Evolutionary conservation across 2,113 vertebrate genomes (phyloP).

Genomic region (Hypocryptadius cinnamomeus): DNA sequence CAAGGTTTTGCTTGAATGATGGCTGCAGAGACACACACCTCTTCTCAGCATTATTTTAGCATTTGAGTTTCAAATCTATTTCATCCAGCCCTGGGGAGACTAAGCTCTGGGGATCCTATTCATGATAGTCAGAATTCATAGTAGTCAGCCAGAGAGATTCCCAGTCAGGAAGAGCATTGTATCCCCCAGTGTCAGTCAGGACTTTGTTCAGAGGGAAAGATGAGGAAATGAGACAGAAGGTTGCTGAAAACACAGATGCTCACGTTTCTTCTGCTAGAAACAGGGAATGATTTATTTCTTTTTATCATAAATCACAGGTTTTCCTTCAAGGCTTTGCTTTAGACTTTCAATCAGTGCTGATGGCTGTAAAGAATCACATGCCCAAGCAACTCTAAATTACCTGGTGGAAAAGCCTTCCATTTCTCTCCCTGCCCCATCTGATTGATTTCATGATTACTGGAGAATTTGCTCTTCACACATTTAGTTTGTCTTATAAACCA

Average conservation of each 20-base stretch:
- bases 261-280: not conserved
- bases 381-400: not conserved
- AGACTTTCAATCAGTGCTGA: not conserved
- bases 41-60: not conserved
- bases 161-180: not conserved
- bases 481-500: not conserved
- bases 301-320: not conserved
- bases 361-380: not conserved
- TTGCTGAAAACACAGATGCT: conserved; percentile 36
- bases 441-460: not conserved
- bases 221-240: conserved; percentile 12
- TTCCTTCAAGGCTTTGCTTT: not conserved
- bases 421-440: not conserved
- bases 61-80: not conserved
- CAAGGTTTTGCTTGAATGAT: not conserved
- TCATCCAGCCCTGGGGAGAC: not conserved
- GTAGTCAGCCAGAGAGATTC: not conserved
- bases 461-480: not conserved
- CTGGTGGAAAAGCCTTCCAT: not conserved
- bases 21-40: not conserved
- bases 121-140: not conserved
- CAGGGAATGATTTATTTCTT: not conserved
- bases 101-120: not conserved
- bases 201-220: not conserved
- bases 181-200: not conserved